Evolutionary conservation across 2,888 invertebrate species (phyloP).

Genomic region (Capitulum mitella): DNA sequence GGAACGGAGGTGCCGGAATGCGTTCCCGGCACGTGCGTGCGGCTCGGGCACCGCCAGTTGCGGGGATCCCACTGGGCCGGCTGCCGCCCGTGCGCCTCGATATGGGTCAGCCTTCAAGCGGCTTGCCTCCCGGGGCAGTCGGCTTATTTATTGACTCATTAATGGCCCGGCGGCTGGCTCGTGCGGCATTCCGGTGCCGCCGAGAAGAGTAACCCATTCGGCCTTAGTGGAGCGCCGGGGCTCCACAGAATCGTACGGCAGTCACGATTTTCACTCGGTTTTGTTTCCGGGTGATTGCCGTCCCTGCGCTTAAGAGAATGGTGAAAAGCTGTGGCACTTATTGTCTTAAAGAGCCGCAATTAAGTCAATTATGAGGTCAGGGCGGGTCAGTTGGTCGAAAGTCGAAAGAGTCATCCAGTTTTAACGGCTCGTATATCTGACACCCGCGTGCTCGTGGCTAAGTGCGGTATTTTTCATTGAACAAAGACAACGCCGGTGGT

Average conservation of each 20-base stretch:
- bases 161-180: neutral
- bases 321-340: neutral
- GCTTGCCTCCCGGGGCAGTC: neutral
- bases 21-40: neutral
- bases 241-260: neutral
- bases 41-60: neutral
- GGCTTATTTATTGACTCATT: slow-evolving; percentile 13
- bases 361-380: neutral
- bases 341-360: neutral
- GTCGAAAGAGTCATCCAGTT: neutral
- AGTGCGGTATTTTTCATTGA: no score
- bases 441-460: no score
- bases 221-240: neutral
- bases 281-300: neutral
- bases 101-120: neutral
- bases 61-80: neutral
- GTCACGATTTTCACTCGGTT: neutral
- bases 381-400: neutral
- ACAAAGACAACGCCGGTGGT: no score
- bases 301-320: neutral
- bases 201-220: neutral
- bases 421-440: no score
- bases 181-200: neutral
- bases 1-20: neutral
- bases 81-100: neutral